phyloP scores from a whole-genome alignment of 2,113 vertebrate genomes.

The Paedocypris sp. region DNA sequence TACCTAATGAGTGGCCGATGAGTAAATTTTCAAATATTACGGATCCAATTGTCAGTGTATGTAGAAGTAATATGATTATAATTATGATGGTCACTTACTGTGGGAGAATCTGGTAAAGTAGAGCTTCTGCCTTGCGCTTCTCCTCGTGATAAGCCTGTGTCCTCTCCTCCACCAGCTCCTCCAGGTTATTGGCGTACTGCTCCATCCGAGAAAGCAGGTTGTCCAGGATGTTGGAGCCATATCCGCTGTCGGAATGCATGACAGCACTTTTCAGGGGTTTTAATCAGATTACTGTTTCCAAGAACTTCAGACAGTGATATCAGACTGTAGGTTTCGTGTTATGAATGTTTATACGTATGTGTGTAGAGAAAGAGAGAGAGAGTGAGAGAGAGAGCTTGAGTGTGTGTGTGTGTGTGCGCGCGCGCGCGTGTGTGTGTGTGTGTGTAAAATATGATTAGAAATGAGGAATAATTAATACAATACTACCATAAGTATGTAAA shows the following conservation, averaged over 20 bases:
- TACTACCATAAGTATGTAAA: too few relatives aligned
- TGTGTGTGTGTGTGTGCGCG: not conserved
- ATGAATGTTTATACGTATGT: too few relatives aligned
- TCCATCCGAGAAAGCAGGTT: conserved; percentile 75
- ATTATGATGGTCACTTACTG: conserved; percentile 57
- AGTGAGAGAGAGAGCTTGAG: too few relatives aligned
- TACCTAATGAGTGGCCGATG: too few relatives aligned
- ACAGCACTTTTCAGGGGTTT: too few relatives aligned
- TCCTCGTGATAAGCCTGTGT: conserved; percentile 80
- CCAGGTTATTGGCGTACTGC: conserved; percentile 77
- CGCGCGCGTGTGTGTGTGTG: not conserved
- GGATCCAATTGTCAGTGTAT: too few relatives aligned
- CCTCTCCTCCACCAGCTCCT: conserved; percentile 74
- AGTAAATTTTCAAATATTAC: too few relatives aligned
- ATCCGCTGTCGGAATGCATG: conserved; percentile 71
- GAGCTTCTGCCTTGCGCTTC: conserved; percentile 70
- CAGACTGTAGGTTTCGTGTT: too few relatives aligned
- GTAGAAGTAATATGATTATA: too few relatives aligned
- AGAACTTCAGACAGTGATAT: too few relatives aligned
- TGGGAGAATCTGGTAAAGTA: conserved; percentile 78
- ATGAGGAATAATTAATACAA: not conserved
- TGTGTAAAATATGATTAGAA: not conserved
- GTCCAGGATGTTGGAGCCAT: conserved; percentile 73
- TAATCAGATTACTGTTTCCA: too few relatives aligned
- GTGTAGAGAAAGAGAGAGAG: too few relatives aligned